Evolutionary conservation across 2,888 invertebrate genomes (phyloP).

Genomic region (Bombylius discolor): DNA sequence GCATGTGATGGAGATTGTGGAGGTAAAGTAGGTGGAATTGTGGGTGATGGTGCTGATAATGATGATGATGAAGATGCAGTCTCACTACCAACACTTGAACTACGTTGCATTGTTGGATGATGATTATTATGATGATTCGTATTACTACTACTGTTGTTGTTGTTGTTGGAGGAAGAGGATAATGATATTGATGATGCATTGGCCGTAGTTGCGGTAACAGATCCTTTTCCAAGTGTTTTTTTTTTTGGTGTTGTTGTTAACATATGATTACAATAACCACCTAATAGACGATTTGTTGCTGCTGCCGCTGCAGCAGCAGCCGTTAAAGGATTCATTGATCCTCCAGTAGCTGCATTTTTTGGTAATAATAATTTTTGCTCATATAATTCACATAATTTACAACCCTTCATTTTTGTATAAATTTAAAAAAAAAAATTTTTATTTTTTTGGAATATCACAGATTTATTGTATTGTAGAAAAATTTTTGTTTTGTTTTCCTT

Average conservation of each 20-base stretch:
- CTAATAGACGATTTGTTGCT: constrained; percentile 5
- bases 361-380: constrained; percentile 5
- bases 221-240: background rate
- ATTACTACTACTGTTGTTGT: constrained; percentile 12
- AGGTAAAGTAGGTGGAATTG: constrained; percentile 7
- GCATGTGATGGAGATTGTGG: background rate
- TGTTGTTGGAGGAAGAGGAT: constrained; percentile 11
- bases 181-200: too few relatives aligned
- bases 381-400: constrained; percentile 18
- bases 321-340: background rate
- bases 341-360: background rate
- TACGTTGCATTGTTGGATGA: constrained; percentile 16
- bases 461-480: background rate
- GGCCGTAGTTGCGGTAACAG: constrained; percentile 17
- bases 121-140: background rate
- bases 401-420: constrained; percentile 16
- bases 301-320: constrained; percentile 5
- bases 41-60: constrained; percentile 22
- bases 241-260: background rate
- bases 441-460: constrained; percentile 5
- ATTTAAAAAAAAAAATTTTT: background rate
- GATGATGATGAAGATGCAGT: constrained; percentile 27
- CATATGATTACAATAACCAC: background rate
- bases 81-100: constrained; percentile 32
- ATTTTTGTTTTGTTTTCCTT: background rate